Evolutionary conservation across 2,113 vertebrate species (phyloP), one percentile per base, ranked within the genome.

Genomic region (Albula glossodonta): DNA sequence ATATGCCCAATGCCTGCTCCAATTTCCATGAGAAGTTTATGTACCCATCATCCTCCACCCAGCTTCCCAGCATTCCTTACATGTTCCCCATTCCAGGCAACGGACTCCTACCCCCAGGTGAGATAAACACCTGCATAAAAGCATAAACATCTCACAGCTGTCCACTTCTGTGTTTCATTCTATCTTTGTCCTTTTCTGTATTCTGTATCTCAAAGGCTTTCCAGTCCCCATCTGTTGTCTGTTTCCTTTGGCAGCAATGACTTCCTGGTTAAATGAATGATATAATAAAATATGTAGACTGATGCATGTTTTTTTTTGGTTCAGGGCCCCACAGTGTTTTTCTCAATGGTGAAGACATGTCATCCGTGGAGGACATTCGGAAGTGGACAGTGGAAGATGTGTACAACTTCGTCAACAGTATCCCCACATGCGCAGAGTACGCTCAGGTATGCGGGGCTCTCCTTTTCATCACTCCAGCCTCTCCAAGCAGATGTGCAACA

Each of bases 301-400:
- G 31, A 41, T 41, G 31, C 31, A n/a, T 10, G 17, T n/a, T 80
- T 84, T 19, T 89, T 80, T 87, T 89, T 41, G 31, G 31, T 82
- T 82, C 89, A 99, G 97, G 95, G 87, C 86, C 94, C 81, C 92
- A 94, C 6, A 92, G 94, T 86, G 91, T 96, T 82, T 96, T 96
- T 88, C 89, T 97, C 49, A 96, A 94, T 19, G 93, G 96, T 17
- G 96, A 97, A 63, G 96, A 96, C 17, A 91, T 95, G 49, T 94
- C 97, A 11, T 90, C 95, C 50, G 41, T 92, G 0, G 97, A 97
- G 91, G 97, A 98, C 91, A 94, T 98, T 78, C 95, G 96, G 89
- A 99, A 98, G 89, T 99, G 98, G 98, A 96, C 96, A 0, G 94
- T 97, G 51, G 96, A 97, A 22, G 97, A 99, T 0, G 98, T 99